phyloP scores from a whole-genome alignment of 2,797 vertebrate species.

The Pipistrellus nathusii region DNA sequence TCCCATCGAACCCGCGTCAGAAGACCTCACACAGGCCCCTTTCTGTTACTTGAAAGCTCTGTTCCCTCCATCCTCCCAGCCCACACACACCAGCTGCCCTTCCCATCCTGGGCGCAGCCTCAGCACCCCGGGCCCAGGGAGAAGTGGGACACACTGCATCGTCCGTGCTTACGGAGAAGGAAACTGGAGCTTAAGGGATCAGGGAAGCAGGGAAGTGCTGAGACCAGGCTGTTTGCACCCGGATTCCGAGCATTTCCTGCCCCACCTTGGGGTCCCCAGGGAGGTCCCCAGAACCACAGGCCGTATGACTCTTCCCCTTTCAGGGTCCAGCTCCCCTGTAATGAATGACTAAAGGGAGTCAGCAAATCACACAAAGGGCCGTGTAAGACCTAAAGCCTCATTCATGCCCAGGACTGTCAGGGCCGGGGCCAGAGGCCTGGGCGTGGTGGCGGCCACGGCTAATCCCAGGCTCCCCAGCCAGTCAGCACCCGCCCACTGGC shows the following conservation, averaged over 20 bases:
- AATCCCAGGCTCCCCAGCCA: not conserved
- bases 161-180: not conserved
- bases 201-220: not conserved
- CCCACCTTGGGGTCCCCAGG: not conserved
- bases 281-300: not conserved
- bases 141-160: not conserved
- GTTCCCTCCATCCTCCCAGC: not conserved
- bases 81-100: rapidly evolving
- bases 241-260: not conserved
- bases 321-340: not conserved
- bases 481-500: not conserved
- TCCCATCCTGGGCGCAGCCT: not conserved
- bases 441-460: rapidly evolving
- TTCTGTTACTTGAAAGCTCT: not conserved
- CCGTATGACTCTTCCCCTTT: not conserved
- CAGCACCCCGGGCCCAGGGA: too few relatives aligned
- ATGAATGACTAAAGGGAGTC: not conserved
- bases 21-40: not conserved
- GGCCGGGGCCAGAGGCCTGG: not conserved
- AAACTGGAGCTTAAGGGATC: not conserved
- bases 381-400: not conserved
- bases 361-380: not conserved
- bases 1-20: not conserved
- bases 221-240: not conserved
- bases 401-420: not conserved